A percentile compares a stretch with the other conserved stretches of the same genome.
phyloP scores from a whole-genome alignment of 2,888 invertebrate species.

The Meta bourneti region DNA sequence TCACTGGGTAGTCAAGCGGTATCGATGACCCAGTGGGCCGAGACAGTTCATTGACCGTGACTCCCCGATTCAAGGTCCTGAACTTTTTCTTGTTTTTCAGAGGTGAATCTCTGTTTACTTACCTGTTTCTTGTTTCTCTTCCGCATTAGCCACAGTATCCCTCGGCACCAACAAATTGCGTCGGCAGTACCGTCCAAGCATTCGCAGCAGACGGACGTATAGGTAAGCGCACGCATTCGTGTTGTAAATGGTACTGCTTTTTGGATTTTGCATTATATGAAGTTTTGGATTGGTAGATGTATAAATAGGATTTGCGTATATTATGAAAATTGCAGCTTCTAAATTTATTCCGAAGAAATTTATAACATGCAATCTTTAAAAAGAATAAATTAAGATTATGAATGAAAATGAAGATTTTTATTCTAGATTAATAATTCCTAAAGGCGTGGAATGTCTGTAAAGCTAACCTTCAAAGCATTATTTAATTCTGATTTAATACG shows the following conservation, averaged over 20 bases:
- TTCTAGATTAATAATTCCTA: too few species aligned
- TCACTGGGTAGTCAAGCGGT: conserved; percentile 23
- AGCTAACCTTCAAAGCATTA: too few species aligned
- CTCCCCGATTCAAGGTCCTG: conserved; percentile 67
- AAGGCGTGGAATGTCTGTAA: too few species aligned
- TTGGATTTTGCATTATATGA: too few species aligned
- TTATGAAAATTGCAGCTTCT: background rate
- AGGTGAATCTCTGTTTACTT: conserved; percentile 55
- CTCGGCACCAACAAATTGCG: conserved; percentile 10
- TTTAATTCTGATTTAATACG: too few species aligned
- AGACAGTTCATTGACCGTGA: conserved; percentile 72
- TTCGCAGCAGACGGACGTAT: conserved; percentile 26
- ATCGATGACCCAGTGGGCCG: conserved; percentile 68
- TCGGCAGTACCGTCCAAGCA: conserved; percentile 43
- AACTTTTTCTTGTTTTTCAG: conserved; percentile 61
- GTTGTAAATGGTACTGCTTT: background rate
- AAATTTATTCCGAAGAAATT: background rate
- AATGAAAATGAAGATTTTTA: background rate
- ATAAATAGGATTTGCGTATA: too few species aligned
- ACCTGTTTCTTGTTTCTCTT: conserved; percentile 49
- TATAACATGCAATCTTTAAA: background rate
- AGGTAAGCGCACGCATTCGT: conserved; percentile 11
- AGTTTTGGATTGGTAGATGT: too few species aligned
- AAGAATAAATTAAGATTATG: background rate
- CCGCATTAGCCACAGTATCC: conserved; percentile 40